Evolutionary conservation across 35 echinoderm and acorn worm genomes (phyloP).

Genomic region (Nesometra sesokonis): DNA sequence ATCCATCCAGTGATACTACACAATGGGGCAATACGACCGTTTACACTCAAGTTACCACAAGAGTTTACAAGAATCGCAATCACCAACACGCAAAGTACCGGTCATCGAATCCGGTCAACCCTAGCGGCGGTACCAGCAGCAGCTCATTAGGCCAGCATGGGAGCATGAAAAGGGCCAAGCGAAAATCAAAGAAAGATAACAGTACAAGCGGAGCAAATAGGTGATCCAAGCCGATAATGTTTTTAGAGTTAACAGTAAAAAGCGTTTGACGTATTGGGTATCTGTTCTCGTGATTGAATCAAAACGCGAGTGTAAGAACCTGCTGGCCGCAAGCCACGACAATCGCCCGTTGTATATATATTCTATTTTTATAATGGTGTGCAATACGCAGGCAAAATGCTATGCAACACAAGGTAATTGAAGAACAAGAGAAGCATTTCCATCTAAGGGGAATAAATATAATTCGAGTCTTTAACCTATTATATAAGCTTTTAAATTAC

Average conservation of each 20-base stretch:
- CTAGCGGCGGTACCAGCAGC: conserved; percentile 15
- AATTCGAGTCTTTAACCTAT: too few relatives aligned
- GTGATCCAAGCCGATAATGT: background rate
- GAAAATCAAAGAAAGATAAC: background rate
- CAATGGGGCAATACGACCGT: background rate
- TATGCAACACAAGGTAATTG: background rate
- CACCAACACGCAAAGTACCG: conserved; percentile 12
- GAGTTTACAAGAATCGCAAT: conserved; percentile 50
- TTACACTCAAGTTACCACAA: conserved; percentile 25
- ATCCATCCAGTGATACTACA: background rate
- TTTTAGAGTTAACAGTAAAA: too few relatives aligned
- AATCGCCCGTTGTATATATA: background rate
- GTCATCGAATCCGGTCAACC: conserved; percentile 2
- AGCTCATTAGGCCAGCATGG: background rate
- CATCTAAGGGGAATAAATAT: too few relatives aligned
- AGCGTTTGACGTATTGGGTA: too few relatives aligned
- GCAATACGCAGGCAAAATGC: background rate
- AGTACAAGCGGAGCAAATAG: background rate
- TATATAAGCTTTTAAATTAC: too few relatives aligned
- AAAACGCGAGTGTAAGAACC: too few relatives aligned
- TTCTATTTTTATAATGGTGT: background rate
- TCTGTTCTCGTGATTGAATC: too few relatives aligned
- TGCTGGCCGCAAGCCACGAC: background rate
- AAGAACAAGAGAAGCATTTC: background rate
- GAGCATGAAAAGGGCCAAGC: background rate